Conservation (phyloP, 2,113 vertebrate genomes). For the Siniperca knerii region DNA sequence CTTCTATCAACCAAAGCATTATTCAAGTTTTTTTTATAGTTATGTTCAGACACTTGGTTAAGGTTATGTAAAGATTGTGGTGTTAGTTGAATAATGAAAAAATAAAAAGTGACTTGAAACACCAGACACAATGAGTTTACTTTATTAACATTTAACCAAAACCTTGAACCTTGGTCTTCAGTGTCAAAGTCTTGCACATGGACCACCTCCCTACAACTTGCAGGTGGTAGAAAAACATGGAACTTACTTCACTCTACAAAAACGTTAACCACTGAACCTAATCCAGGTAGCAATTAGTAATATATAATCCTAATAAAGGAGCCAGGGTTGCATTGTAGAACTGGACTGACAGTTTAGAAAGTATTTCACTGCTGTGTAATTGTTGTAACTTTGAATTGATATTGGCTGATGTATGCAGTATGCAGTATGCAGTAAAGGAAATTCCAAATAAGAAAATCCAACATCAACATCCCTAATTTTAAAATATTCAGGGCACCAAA, state of each 20-base stretch:
- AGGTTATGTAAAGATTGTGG: background rate
- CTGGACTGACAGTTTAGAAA: background rate
- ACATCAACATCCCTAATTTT: background rate
- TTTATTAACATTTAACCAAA: background rate
- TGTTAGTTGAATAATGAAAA: background rate
- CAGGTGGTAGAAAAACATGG: background rate
- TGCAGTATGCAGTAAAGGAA: background rate
- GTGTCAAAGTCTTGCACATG: background rate
- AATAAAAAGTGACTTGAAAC: background rate
- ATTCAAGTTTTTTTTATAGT: background rate
- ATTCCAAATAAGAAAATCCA: background rate
- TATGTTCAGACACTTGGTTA: background rate
- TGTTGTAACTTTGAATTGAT: background rate
- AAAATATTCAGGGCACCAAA: background rate
- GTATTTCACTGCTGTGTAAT: background rate
- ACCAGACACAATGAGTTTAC: background rate
- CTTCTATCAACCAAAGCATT: background rate
- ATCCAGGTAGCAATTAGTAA: background rate
- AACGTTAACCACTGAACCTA: background rate
- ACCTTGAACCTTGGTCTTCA: background rate
- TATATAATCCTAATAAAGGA: background rate
- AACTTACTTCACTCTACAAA: background rate
- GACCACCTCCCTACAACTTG: background rate
- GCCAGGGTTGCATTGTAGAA: background rate
- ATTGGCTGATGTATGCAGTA: background rate